phyloP scores from a whole-genome alignment of 2,113 vertebrate species.

The Rhineura floridana region DNA sequence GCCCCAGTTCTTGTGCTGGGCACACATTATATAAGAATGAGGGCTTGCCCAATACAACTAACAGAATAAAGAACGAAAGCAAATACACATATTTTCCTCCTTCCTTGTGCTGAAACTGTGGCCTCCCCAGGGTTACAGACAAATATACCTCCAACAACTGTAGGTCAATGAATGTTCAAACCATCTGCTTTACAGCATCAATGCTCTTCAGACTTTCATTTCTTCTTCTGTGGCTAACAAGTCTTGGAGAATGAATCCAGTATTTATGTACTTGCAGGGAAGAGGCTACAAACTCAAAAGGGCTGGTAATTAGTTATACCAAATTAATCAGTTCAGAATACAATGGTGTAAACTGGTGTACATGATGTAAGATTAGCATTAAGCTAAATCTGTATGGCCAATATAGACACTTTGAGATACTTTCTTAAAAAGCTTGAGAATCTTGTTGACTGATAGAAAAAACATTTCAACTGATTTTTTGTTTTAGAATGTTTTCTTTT shows the following conservation, averaged over 20 bases:
- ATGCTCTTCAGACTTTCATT: not conserved
- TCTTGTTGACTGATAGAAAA: not conserved
- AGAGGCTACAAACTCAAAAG: not conserved
- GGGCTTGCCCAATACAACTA: not conserved
- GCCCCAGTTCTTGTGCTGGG: not conserved
- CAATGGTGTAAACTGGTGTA: not conserved
- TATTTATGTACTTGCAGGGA: not conserved
- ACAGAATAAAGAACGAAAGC: not conserved
- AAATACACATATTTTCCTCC: not conserved
- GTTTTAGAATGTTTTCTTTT: not conserved
- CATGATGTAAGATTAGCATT: not conserved
- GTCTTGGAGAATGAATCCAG: not conserved
- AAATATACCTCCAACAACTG: not conserved
- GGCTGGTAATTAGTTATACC: too few relatives aligned
- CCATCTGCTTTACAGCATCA: not conserved
- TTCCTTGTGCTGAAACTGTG: not conserved
- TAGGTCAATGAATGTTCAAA: not conserved
- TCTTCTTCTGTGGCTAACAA: not conserved
- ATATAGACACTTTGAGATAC: not conserved
- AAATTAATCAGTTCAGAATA: not conserved
- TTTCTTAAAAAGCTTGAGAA: not conserved
- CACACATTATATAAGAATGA: not conserved
- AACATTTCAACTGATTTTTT: not conserved
- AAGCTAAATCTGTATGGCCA: not conserved
- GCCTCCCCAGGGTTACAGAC: not conserved